Base-by-base conservation (phyloP, 2,797 vertebrate genomes). In the Ara ararauna region DNA sequence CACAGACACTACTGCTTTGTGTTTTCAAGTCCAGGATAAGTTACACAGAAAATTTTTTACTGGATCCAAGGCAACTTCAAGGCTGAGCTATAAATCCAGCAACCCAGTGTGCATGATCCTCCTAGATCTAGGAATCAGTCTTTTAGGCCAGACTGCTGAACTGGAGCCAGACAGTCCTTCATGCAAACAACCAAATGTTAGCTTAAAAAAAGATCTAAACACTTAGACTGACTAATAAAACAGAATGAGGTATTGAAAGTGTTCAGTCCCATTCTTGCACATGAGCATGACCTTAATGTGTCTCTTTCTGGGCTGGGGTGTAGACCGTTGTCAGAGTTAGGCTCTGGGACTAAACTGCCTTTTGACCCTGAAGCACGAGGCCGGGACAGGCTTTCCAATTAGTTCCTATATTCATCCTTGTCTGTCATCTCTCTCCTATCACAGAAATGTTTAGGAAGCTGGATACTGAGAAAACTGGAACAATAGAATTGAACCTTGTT, bases 401-500 rank as follows among this genome's bases (percentile, higher is more conserved):
- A 68, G 16, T 70, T 53, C 17, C 34, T 85, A 2, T 51, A 56
- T 40, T 90, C 14, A 94, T 47, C 7, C 11, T 66, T 74, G 11
- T 61, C 85, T 89, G 78, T 90, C 12, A 22, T 58, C 36, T 80
- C 58, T 83, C 50, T 95, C 27, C 34, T 32, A 88, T 74, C 70
- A 42, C 97, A 99, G 98, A 98, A 93, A 97, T 97, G 67, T 99
- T 99, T 94, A 95, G 97, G 78, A 85, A 92, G 67, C 51, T 99
- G 97, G 98, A 98, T 45, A 95, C 97, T 3, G 98, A 98, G 34
- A 83, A 98, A 19, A 98, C 95, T 2, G 98, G 98, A 54, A 97
- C 80, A 5, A 96, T 98, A 40, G 75, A 98, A 89, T 88, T 99
- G 27, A 85, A 95, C 74, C 74, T 98, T 1, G 9, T 94, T 56